Evolutionary conservation across 2,113 vertebrate genomes (phyloP).

Genomic region (Synchiropus splendidus): DNA sequence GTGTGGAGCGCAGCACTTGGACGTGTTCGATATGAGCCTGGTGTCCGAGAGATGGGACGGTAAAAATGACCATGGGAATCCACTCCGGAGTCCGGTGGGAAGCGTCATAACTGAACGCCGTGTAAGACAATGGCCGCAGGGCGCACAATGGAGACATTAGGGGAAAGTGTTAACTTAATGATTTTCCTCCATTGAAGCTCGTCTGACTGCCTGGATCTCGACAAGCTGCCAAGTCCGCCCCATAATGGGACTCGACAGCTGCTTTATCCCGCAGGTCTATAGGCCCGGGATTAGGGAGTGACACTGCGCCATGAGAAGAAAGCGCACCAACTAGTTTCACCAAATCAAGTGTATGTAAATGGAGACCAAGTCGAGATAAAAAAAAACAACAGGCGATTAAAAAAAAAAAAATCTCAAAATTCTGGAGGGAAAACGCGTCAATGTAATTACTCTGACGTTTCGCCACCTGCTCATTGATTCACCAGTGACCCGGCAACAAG

Average conservation of each 20-base stretch:
- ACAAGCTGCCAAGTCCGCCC: slow-evolving; percentile 76
- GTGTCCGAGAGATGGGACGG: too few relatives aligned
- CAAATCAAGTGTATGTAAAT: slow-evolving; percentile 75
- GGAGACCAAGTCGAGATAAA: slow-evolving; percentile 38
- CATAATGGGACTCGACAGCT: slow-evolving; percentile 79
- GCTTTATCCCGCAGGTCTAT: slow-evolving; percentile 75
- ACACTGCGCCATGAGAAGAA: slow-evolving; percentile 70
- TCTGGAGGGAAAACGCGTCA: slow-evolving; percentile 62
- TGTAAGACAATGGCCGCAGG: slow-evolving; percentile 70
- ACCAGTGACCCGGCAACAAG: slow-evolving; percentile 98
- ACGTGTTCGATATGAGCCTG: too few relatives aligned
- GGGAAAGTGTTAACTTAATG: slow-evolving; percentile 88
- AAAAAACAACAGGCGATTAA: background rate
- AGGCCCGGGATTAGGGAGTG: slow-evolving; percentile 76
- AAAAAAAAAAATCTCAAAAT: slow-evolving; percentile 59
- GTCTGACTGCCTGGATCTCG: slow-evolving; percentile 77
- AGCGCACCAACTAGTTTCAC: slow-evolving; percentile 68
- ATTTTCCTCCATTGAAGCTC: slow-evolving; percentile 75
- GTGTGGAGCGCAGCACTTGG: too few relatives aligned
- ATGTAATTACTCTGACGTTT: slow-evolving; percentile 88
- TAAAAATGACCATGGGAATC: slow-evolving; percentile 58
- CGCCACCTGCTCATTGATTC: slow-evolving; percentile 93
- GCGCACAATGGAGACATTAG: slow-evolving; percentile 80
- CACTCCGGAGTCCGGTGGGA: slow-evolving; percentile 58
- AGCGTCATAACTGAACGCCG: slow-evolving; percentile 63